Conservation (phyloP, 2,888 invertebrate genomes). For the Erebia ligea region DNA sequence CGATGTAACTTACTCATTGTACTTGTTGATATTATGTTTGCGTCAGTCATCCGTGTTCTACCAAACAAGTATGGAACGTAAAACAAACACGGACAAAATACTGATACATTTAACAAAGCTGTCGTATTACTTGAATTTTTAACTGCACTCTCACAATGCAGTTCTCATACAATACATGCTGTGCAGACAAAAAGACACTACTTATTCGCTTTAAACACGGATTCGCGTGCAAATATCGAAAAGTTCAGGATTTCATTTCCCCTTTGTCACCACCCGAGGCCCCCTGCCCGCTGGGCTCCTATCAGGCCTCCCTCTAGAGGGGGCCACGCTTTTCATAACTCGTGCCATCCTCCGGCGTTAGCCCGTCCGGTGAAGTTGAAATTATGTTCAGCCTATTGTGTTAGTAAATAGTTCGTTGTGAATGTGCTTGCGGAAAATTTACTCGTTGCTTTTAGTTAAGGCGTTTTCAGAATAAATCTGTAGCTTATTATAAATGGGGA, state of each 20-base stretch:
- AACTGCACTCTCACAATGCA: constrained; percentile 13
- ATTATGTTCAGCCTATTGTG: constrained; percentile 42
- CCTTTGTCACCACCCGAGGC: constrained; percentile 32
- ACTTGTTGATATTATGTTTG: too few species aligned
- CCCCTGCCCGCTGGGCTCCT: constrained; percentile 9
- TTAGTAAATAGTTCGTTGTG: constrained; percentile 38
- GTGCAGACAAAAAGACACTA: constrained; percentile 47
- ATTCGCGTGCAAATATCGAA: constrained; percentile 54
- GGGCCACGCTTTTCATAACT: constrained; percentile 36
- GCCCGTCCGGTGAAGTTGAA: constrained; percentile 38
- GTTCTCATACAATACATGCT: constrained; percentile 19
- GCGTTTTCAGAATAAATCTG: constrained; percentile 15
- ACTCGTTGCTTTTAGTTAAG: constrained; percentile 14
- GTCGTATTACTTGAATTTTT: constrained; percentile 12
- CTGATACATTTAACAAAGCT: constrained; percentile 9
- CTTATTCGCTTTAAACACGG: constrained; percentile 48
- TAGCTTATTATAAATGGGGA: constrained; percentile 10
- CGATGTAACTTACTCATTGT: too few species aligned
- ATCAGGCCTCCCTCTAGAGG: constrained; percentile 19
- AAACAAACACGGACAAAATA: not conserved
- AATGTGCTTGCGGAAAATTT: constrained; percentile 31
- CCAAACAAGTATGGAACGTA: not conserved
- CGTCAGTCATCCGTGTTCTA: not conserved
- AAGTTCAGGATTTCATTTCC: constrained; percentile 64
- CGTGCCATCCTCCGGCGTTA: constrained; percentile 40